Conservation (phyloP, 2,888 invertebrate species). For the Tineola bisselliella region DNA sequence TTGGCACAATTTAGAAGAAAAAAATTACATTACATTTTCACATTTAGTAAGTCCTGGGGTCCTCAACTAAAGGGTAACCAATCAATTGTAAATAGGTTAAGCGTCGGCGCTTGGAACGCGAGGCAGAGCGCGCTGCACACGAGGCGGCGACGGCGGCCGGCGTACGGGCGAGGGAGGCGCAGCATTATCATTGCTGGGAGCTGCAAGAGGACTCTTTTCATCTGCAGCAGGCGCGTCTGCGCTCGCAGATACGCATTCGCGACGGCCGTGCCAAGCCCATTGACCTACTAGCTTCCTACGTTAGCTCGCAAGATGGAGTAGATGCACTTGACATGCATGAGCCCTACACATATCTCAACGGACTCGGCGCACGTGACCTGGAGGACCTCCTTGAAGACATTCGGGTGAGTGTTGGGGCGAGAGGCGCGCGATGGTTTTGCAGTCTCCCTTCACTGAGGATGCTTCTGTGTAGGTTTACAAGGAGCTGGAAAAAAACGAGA, state of each 20-base stretch:
- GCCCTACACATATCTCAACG: constrained; percentile 94
- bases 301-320: constrained; percentile 85
- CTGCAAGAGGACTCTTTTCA: constrained; percentile 98
- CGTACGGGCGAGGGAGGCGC: constrained; percentile 89
- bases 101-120: constrained; percentile 87
- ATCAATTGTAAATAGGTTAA: constrained; percentile 72
- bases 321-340: constrained; percentile 98
- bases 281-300: constrained; percentile 95
- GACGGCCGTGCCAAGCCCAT: constrained; percentile 98
- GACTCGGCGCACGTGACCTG: constrained; percentile 87
- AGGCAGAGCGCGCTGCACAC: constrained; percentile 83
- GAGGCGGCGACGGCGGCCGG: constrained; percentile 77
- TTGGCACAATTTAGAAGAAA: too few relatives aligned
- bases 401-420: constrained; percentile 61
- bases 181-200: constrained; percentile 92
- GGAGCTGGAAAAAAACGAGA: constrained; percentile 88
- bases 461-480: constrained; percentile 77
- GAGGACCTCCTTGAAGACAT: constrained; percentile 98
- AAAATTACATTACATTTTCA: too few relatives aligned
- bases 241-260: constrained; percentile 95
- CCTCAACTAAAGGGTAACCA: too few relatives aligned
- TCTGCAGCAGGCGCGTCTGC: constrained; percentile 91
- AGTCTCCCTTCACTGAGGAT: not conserved
- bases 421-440: not conserved
- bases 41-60: too few relatives aligned